Conservation (phyloP, 2,888 invertebrate genomes). For the Pterostichus niger region DNA sequence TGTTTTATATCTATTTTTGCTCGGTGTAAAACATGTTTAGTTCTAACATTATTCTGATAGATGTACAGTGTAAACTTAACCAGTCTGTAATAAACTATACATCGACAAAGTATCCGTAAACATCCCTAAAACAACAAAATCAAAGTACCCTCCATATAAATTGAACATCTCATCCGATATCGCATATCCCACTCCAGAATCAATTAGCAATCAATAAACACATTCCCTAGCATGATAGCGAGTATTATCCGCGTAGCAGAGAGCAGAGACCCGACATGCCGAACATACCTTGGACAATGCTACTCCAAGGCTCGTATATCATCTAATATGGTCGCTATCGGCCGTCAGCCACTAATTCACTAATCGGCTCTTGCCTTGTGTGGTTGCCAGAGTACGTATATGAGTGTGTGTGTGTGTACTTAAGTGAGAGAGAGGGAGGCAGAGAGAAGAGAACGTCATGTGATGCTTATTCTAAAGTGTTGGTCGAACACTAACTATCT, state of each 20-base stretch:
- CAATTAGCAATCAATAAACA: too few species aligned
- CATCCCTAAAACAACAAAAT: too few species aligned
- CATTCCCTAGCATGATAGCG: too few species aligned
- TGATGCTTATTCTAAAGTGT: slow-evolving; percentile 23
- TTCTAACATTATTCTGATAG: too few species aligned
- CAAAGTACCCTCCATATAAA: too few species aligned
- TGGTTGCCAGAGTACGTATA: neutral
- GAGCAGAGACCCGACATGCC: neutral
- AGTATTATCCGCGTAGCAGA: neutral
- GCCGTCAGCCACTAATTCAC: slow-evolving; percentile 1
- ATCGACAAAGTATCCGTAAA: neutral
- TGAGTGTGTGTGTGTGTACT: neutral
- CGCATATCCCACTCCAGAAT: too few species aligned
- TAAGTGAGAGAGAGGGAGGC: too few species aligned
- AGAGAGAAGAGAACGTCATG: neutral
- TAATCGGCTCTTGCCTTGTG: slow-evolving; percentile 11
- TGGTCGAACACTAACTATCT: slow-evolving; percentile 3
- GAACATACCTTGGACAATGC: neutral
- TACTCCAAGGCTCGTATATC: neutral
- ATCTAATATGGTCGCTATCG: neutral
- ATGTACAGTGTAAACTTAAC: too few species aligned
- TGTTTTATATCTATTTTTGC: too few species aligned
- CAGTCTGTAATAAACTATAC: too few species aligned
- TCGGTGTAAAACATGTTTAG: too few species aligned
- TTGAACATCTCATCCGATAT: too few species aligned